Conservation (phyloP, 2,113 vertebrate species). For the Xyliphius kryptos region DNA sequence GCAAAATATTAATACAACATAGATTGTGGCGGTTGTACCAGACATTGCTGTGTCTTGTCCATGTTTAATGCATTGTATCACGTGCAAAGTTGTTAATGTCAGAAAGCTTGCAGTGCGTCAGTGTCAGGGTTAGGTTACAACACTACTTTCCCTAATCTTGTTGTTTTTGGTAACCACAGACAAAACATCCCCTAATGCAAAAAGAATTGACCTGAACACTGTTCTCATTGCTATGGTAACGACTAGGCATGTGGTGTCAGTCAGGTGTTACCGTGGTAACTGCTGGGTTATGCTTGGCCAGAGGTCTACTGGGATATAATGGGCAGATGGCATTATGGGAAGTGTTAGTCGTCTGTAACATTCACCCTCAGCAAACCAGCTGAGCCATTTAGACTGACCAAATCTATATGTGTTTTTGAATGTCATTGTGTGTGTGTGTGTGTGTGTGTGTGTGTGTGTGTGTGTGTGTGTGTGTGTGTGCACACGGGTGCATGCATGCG, state of each 20-base stretch:
- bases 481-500: conserved; percentile 8
- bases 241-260: conserved; percentile 33
- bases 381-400: conserved; percentile 33
- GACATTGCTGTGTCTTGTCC: background rate
- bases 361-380: conserved; percentile 35
- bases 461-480: conserved; percentile 12
- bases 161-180: too few relatives aligned
- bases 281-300: conserved; percentile 36
- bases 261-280: conserved; percentile 42
- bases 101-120: too few relatives aligned
- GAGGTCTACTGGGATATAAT: conserved; percentile 40
- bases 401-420: too few relatives aligned
- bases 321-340: conserved; percentile 46
- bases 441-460: conserved; percentile 8
- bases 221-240: conserved; percentile 33
- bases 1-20: too few relatives aligned
- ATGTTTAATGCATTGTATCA: background rate
- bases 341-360: conserved; percentile 40
- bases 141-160: too few relatives aligned
- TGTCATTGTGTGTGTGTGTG: conserved; percentile 11
- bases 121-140: too few relatives aligned
- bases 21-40: too few relatives aligned
- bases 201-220: background rate
- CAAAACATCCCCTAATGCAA: too few relatives aligned
- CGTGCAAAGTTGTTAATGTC: too few relatives aligned